Evolutionary conservation across 2,888 invertebrate species (phyloP), one percentile per base, ranked within the genome.

Genomic region (Cephus nigrinus): DNA sequence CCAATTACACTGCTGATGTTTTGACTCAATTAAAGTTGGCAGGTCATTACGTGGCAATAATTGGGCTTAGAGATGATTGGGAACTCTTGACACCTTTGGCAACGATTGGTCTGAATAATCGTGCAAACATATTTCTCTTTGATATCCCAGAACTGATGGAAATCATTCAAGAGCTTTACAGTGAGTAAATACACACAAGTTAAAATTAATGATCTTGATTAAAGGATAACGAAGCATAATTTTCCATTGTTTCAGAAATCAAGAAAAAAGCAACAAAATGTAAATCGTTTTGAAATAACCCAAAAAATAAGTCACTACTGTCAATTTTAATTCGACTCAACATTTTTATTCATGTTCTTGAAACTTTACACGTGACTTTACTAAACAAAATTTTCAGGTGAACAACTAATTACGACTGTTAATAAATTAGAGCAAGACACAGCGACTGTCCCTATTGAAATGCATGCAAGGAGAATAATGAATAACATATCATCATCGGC

Each of bases 101-200:
- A 12, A 84, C 86, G 11, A 82, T 84, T 30, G 84, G 84, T n/a
- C 80, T 81, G 68, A 82, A 86, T 75, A 79, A 80, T 36, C 81
- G 82, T 69, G 78, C 80, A 33, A 84, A 86, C 81, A 77, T 86
- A 34, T 85, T 84, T 73, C 80, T 86, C 40, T 82, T 86, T 69
- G 74, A 84, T 33, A 77, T 76, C 9, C 32, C 72, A 15, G 82
- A 84, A 78, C 78, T 86, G 31, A 76, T 78, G 36, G 75, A 35
- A 23, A 79, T 85, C 12, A 72, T 83, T n/a, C 31, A 76, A 15
- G 82, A 84, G 75, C 74, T 86, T 5, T 74, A 80, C 69, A 78
- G 86, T 86, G 76, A 82, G 77, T 69, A 69, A 73, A 12, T 40
- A 40, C 33, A 5, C 68, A 78, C 71, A 73, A 35, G 40, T 73